phyloP scores from a whole-genome alignment of 2,113 vertebrate species.

The Merops nubicus region DNA sequence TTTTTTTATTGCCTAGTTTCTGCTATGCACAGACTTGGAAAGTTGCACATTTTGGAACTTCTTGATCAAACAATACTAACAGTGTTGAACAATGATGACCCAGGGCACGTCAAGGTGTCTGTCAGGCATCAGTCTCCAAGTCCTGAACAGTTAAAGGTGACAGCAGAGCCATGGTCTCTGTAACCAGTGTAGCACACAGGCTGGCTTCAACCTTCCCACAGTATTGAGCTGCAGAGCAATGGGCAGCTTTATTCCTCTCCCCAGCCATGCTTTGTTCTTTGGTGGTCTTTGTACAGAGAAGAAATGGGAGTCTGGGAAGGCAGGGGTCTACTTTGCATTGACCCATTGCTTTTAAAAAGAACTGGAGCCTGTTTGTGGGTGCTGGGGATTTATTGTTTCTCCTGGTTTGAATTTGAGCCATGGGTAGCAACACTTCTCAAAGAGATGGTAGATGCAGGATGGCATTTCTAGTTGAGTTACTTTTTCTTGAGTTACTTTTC shows the following conservation, averaged over 20 bases:
- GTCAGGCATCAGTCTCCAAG: not conserved
- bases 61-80: not conserved
- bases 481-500: not conserved
- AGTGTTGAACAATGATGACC: not conserved
- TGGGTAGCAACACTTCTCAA: not conserved
- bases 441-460: not conserved
- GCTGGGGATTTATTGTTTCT: not conserved
- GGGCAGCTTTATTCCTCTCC: not conserved
- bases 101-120: not conserved
- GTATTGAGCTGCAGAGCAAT: not conserved
- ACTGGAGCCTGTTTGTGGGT: not conserved
- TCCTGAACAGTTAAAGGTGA: not conserved
- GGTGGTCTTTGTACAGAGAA: not conserved
- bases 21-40: not conserved
- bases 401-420: not conserved
- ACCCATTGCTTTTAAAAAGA: not conserved
- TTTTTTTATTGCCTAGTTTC: not conserved
- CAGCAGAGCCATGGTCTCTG: not conserved
- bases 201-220: not conserved
- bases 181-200: not conserved
- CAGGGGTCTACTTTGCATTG: not conserved
- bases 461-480: not conserved
- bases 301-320: not conserved
- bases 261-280: not conserved
- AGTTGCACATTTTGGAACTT: not conserved